Conservation (phyloP, 2,113 vertebrate species). For the Phocoena phocoena region DNA sequence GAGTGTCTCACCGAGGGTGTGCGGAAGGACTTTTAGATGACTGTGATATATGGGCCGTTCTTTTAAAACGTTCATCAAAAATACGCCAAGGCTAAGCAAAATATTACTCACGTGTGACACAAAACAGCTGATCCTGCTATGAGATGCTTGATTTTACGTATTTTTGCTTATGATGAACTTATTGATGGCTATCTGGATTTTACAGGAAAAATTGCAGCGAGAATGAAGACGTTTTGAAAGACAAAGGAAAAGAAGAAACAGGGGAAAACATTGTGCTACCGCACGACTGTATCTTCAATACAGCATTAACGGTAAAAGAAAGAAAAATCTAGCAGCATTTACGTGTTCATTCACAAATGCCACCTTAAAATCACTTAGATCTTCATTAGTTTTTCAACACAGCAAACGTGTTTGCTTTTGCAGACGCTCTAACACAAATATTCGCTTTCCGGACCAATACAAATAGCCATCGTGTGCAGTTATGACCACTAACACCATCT, state of each 20-base stretch:
- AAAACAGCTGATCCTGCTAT: neutral
- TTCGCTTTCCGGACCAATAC: conserved; percentile 62
- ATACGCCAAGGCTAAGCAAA: conserved; percentile 31
- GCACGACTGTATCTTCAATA: neutral
- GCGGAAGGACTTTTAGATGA: conserved; percentile 45
- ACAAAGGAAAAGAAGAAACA: conserved; percentile 53
- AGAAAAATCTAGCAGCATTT: conserved; percentile 58
- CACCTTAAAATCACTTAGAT: conserved; percentile 72
- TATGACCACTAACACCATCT: conserved; percentile 70
- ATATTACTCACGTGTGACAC: conserved; percentile 14
- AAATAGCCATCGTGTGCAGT: conserved; percentile 64
- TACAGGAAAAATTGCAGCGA: neutral
- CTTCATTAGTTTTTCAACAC: conserved; percentile 72
- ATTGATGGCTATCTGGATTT: neutral
- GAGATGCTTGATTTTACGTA: conserved; percentile 15
- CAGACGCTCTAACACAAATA: conserved; percentile 69
- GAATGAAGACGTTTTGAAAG: conserved; percentile 15
- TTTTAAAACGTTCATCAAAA: conserved; percentile 27
- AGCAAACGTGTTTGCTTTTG: conserved; percentile 68
- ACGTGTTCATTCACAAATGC: conserved; percentile 44
- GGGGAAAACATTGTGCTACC: neutral
- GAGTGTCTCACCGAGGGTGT: neutral
- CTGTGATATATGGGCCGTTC: conserved; percentile 20
- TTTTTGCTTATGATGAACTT: conserved; percentile 34
- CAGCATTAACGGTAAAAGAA: conserved; percentile 66